Percentiles rank a stretch among this genome's conserved stretches.
Evolutionary conservation across 2,888 invertebrate species (phyloP).

Genomic region (Alloplasta piceator): DNA sequence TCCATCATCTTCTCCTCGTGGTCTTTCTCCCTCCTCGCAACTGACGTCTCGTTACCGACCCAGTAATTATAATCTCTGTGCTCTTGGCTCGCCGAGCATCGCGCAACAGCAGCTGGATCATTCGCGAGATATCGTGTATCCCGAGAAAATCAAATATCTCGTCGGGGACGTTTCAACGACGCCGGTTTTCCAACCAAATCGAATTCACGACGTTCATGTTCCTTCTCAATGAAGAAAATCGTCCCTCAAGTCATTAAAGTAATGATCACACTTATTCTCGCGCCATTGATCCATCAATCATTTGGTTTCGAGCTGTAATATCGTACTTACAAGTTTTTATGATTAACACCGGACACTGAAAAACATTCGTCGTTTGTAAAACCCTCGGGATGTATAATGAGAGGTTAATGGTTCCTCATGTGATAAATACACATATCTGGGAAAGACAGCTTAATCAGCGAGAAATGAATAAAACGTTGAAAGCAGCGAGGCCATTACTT

Average conservation of each 20-base stretch:
- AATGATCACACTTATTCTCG: too few species aligned
- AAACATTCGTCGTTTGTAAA: constrained; percentile 47
- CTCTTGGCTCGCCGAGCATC: constrained; percentile 10
- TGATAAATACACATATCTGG: constrained; percentile 61
- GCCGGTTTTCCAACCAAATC: constrained; percentile 7
- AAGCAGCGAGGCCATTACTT: constrained; percentile 54
- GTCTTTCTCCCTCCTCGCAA: constrained; percentile 49
- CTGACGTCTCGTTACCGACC: constrained; percentile 73
- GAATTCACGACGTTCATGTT: neutral
- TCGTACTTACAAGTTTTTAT: constrained; percentile 29
- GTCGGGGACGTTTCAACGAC: neutral
- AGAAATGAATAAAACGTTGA: constrained; percentile 28
- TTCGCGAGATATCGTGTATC: constrained; percentile 2
- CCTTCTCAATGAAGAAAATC: too few species aligned
- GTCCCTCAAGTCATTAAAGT: too few species aligned
- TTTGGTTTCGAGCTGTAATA: constrained; percentile 26
- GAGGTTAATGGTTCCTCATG: constrained; percentile 52
- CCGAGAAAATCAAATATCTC: constrained; percentile 37
- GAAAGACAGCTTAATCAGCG: constrained; percentile 46
- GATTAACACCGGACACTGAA: constrained; percentile 42
- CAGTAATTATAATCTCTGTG: constrained; percentile 71
- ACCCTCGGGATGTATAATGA: constrained; percentile 36
- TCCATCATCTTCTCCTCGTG: constrained; percentile 68
- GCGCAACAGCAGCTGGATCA: constrained; percentile 20
- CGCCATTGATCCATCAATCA: constrained; percentile 43